phyloP scores from a whole-genome alignment of 2,797 vertebrate genomes.

The Pseudochirops cupreus region DNA sequence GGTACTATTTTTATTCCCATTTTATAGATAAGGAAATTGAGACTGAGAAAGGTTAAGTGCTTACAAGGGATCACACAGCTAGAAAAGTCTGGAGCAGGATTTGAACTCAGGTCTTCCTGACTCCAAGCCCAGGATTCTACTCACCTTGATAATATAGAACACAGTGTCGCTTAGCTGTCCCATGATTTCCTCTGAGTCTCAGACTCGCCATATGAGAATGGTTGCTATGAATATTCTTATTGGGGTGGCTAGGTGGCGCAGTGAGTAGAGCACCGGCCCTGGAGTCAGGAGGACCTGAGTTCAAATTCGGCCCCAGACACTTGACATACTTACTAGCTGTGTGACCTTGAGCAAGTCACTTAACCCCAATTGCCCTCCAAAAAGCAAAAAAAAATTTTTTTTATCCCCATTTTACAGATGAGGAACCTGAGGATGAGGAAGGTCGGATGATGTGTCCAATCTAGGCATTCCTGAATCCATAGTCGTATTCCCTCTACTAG shows the following conservation, averaged over 20 bases:
- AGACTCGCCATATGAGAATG: neutral
- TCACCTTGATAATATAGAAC: neutral
- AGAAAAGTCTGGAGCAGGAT: neutral
- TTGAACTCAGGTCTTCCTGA: neutral
- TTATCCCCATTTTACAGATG: too few species aligned
- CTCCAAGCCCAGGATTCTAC: neutral
- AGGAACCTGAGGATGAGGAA: neutral
- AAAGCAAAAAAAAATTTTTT: too few species aligned
- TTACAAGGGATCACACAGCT: neutral
- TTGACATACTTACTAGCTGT: too few species aligned
- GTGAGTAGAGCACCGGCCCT: too few species aligned
- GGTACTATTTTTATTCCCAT: neutral
- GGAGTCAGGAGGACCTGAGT: too few species aligned
- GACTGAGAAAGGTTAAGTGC: neutral
- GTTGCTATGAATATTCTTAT: neutral
- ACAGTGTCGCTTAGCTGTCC: neutral
- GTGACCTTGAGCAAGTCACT: too few species aligned
- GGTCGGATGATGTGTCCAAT: neutral
- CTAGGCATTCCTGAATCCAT: neutral
- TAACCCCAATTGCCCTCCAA: too few species aligned
- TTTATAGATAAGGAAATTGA: neutral
- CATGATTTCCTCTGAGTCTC: neutral
- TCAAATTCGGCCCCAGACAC: too few species aligned
- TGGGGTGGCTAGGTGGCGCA: too few species aligned
- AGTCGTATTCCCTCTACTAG: neutral